A percentile compares a stretch with the other conserved stretches of the same genome.
Evolutionary conservation across 1,140 invertebrate genomes (phyloP).

Genomic region (Nomia melanderi): DNA sequence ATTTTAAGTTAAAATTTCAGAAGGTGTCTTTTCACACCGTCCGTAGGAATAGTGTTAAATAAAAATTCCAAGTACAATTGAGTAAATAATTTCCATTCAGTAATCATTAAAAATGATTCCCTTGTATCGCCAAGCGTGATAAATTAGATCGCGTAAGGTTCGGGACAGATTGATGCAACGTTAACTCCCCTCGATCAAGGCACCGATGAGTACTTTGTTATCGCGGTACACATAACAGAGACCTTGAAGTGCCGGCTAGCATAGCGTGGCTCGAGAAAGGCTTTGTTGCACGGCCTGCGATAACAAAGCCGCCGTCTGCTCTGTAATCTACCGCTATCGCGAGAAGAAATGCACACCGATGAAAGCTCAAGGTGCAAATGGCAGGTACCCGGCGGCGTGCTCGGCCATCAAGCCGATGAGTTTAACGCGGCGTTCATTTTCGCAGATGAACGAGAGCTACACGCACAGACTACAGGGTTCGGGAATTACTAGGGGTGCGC

Average conservation of each 20-base stretch:
- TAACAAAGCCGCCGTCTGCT: constrained; percentile 23
- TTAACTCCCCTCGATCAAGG: constrained; percentile 27
- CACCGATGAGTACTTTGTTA: constrained; percentile 21
- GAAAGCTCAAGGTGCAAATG: constrained; percentile 24
- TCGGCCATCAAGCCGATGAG: neutral
- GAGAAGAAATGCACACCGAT: constrained; percentile 45
- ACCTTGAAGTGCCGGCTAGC: constrained; percentile 37
- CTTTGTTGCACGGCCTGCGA: constrained; percentile 26
- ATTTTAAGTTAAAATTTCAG: too few species aligned
- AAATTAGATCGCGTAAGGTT: constrained; percentile 6
- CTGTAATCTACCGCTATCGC: constrained; percentile 45
- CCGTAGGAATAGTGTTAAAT: too few species aligned
- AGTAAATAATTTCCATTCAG: too few species aligned
- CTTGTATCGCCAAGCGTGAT: too few species aligned
- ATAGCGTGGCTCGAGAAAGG: constrained; percentile 36
- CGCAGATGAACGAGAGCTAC: neutral
- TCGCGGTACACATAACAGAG: constrained; percentile 41
- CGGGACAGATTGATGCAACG: neutral
- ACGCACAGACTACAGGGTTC: neutral
- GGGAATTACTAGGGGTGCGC: too few species aligned
- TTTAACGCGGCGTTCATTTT: neutral
- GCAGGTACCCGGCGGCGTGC: constrained; percentile 17
- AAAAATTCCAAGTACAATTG: too few species aligned
- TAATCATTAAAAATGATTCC: too few species aligned
- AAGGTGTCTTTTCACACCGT: too few species aligned